phyloP scores from a whole-genome alignment of 2,113 vertebrate species.

The Nestor notabilis region DNA sequence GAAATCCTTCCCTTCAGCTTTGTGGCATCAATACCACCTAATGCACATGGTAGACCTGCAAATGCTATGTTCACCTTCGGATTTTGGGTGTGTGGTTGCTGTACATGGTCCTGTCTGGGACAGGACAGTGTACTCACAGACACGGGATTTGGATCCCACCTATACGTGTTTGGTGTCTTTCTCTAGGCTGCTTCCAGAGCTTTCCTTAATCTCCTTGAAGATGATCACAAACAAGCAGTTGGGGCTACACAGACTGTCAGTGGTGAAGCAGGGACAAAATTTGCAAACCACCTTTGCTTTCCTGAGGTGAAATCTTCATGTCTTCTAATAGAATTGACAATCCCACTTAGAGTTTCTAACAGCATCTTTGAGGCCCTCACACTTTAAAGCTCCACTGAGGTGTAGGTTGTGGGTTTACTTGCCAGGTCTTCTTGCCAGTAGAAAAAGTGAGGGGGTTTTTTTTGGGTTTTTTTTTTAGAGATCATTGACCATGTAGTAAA shows the following conservation, averaged over 20 bases:
- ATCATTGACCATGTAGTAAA: rapidly evolving
- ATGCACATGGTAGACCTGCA: rapidly evolving
- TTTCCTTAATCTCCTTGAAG: background rate
- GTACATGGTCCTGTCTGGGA: rapidly evolving
- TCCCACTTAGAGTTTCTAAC: background rate
- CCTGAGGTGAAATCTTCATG: background rate
- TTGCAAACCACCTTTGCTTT: background rate
- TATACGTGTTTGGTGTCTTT: background rate
- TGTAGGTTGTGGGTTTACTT: background rate
- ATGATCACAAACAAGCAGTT: rapidly evolving
- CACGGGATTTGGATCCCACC: background rate
- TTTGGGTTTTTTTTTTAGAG: background rate
- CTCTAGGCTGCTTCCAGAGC: background rate
- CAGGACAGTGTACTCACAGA: rapidly evolving
- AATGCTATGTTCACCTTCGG: background rate
- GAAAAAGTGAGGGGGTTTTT: background rate
- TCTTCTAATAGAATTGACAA: background rate
- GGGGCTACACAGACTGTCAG: background rate
- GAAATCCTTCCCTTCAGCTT: background rate
- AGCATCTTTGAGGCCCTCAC: background rate
- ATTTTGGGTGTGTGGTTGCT: rapidly evolving
- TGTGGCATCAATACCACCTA: background rate
- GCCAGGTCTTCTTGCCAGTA: background rate
- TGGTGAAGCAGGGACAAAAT: background rate
- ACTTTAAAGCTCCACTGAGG: background rate